Conservation (phyloP, 37 sponge, comb jelly and placozoan species). For the Amphimedon queenslandica region DNA sequence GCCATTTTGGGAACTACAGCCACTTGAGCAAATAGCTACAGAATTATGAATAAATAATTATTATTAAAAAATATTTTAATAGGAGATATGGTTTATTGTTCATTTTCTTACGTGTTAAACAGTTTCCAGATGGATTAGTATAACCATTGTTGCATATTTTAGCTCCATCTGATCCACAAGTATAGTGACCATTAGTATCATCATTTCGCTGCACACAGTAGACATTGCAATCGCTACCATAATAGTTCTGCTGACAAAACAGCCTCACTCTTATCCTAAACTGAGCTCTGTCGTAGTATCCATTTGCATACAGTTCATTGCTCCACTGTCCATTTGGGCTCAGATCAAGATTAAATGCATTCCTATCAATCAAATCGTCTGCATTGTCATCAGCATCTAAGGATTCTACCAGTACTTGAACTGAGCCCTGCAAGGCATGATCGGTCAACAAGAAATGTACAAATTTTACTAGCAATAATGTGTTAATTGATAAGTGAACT, state of each 20-base stretch:
- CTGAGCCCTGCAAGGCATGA: constrained; percentile 4
- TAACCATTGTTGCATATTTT: constrained; percentile 37
- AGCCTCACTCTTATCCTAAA: background rate
- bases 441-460: background rate
- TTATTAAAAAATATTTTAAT: background rate
- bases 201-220: constrained; percentile 23
- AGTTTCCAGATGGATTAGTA: constrained; percentile 12
- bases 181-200: constrained; percentile 33
- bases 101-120: constrained; percentile 33
- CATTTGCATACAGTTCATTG: background rate
- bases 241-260: constrained; percentile 38
- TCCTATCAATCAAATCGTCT: constrained; percentile 40
- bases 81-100: background rate
- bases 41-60: too few relatives aligned
- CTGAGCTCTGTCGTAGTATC: constrained; percentile 3
- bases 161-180: constrained; percentile 32
- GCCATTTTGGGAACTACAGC: constrained; percentile 10
- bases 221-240: constrained; percentile 30
- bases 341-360: background rate
- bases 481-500: background rate
- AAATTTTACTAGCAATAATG: background rate
- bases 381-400: constrained; percentile 24
- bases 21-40: constrained; percentile 7
- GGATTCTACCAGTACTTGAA: constrained; percentile 30
- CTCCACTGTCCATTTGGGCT: background rate